phyloP scores from a whole-genome alignment of 2,113 vertebrate genomes.

The Barnardius zonarius region DNA sequence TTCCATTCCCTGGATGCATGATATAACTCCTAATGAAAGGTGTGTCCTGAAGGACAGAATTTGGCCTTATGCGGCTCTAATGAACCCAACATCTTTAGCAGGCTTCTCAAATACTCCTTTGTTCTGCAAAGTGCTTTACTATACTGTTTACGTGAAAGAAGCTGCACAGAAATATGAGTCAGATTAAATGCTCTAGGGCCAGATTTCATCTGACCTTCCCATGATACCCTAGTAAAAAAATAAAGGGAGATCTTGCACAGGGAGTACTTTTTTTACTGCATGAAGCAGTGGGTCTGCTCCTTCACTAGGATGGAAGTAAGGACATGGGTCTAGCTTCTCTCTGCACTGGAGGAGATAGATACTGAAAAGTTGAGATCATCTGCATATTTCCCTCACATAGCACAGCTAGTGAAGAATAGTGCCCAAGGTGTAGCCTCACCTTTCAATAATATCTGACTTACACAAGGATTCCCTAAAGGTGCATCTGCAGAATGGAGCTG shows the following conservation, averaged over 20 bases:
- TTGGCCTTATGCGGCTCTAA: conserved; percentile 15
- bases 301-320: neutral
- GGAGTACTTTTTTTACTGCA: neutral
- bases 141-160: conserved; percentile 42
- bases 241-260: neutral
- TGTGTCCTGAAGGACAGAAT: conserved; percentile 43
- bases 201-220: conserved; percentile 34
- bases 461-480: neutral
- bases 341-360: neutral
- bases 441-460: neutral
- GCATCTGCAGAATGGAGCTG: neutral
- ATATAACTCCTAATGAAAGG: conserved; percentile 48
- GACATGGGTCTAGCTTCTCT: neutral
- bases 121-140: conserved; percentile 19
- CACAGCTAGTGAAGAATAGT: neutral
- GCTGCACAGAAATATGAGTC: neutral
- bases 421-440: neutral
- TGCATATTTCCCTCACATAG: neutral
- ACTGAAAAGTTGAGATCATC: neutral
- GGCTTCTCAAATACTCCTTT: conserved; percentile 34
- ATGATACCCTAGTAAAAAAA: neutral
- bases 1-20: neutral
- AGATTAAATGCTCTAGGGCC: conserved; percentile 30
- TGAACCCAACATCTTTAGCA: conserved; percentile 18
- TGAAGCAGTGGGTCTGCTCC: neutral